Conservation (phyloP, 2,797 vertebrate genomes). For the Periophthalmus magnuspinnatus region DNA sequence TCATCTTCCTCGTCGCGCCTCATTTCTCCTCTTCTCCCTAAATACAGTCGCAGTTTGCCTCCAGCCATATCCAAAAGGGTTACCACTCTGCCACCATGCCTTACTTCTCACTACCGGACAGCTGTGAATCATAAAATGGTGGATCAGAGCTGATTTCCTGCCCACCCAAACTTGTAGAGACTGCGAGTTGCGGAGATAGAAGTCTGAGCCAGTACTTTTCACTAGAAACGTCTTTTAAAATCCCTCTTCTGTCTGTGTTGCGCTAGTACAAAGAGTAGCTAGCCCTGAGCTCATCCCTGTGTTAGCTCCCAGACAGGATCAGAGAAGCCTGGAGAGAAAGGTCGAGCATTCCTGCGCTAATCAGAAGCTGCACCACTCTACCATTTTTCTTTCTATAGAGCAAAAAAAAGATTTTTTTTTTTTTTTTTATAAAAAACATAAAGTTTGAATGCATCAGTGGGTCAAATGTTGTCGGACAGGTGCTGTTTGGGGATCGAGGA, state of each 20-base stretch:
- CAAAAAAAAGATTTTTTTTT: too few species aligned
- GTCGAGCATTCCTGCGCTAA: conserved; percentile 62
- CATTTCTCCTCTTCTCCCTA: conserved; percentile 58
- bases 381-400: conserved; percentile 35
- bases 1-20: conserved; percentile 56
- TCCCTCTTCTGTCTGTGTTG: conserved; percentile 47
- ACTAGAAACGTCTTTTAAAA: conserved; percentile 49
- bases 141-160: conserved; percentile 70
- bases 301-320: conserved; percentile 56
- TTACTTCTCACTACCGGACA: conserved; percentile 42
- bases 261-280: conserved; percentile 51
- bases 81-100: conserved; percentile 25
- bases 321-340: conserved; percentile 50
- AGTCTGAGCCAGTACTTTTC: conserved; percentile 53
- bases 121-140: conserved; percentile 66
- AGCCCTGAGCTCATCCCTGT: conserved; percentile 43
- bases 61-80: conserved; percentile 34
- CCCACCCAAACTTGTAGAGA: conserved; percentile 62
- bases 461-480: too few species aligned
- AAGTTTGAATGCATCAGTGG: too few species aligned
- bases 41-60: conserved; percentile 53
- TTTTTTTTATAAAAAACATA: too few species aligned
- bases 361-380: conserved; percentile 58
- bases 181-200: conserved; percentile 36
- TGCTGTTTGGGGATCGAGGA: too few species aligned